phyloP scores from a whole-genome alignment of 1,140 invertebrate species.

The Kradibia gibbosae region DNA sequence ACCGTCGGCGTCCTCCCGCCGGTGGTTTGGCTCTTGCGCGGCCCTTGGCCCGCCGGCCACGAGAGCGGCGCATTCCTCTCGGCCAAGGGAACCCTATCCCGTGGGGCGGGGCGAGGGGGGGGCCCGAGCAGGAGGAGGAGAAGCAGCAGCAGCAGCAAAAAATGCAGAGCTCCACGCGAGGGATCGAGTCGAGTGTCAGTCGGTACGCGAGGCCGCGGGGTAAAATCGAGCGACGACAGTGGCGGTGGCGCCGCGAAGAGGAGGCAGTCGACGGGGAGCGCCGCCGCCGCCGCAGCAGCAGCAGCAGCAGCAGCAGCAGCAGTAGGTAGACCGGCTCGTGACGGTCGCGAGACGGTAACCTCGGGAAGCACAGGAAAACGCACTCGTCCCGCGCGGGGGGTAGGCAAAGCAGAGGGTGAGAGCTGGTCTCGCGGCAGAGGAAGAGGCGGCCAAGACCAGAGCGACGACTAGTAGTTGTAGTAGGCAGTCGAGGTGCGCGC shows the following conservation, averaged over 20 bases:
- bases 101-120: neutral
- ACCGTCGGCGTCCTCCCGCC: too few relatives aligned
- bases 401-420: conserved; percentile 8
- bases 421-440: conserved; percentile 5
- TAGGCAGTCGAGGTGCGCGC: conserved; percentile 20
- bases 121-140: neutral
- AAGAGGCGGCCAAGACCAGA: too few relatives aligned
- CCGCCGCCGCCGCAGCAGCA: too few relatives aligned
- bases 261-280: neutral
- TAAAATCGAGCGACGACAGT: neutral
- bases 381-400: neutral
- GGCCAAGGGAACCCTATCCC: too few relatives aligned
- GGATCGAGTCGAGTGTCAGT: neutral
- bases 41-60: too few relatives aligned
- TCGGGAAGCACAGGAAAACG: too few relatives aligned
- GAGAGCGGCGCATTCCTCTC: neutral
- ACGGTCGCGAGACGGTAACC: too few relatives aligned
- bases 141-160: neutral
- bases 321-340: too few relatives aligned
- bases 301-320: too few relatives aligned
- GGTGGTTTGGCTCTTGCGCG: too few relatives aligned
- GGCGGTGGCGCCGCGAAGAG: neutral
- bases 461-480: too few relatives aligned
- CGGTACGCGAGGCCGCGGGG: neutral
- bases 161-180: neutral